Conservation (phyloP, 2,888 invertebrate genomes). For the Idaea biselata region DNA sequence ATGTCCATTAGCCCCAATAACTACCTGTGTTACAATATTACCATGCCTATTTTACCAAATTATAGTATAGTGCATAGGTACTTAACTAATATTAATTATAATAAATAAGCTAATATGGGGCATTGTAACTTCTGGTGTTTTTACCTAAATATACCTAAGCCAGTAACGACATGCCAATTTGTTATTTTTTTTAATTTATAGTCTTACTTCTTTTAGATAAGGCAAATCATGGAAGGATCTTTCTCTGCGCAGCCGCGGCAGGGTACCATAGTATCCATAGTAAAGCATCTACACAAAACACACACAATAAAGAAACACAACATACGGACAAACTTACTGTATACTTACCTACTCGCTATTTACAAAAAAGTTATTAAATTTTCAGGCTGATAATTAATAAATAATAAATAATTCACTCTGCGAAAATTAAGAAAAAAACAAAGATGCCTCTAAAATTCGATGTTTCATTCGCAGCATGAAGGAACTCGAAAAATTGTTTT, state of each 20-base stretch:
- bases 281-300: slow-evolving; percentile 84
- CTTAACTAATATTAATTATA: slow-evolving; percentile 6
- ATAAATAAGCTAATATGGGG: slow-evolving; percentile 10
- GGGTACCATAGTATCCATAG: slow-evolving; percentile 85
- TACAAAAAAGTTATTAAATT: neutral
- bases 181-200: slow-evolving; percentile 24
- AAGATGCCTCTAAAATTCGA: too few species aligned
- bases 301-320: slow-evolving; percentile 40
- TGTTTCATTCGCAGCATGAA: too few species aligned
- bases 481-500: too few species aligned
- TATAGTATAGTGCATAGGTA: too few species aligned
- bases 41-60: too few species aligned
- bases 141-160: slow-evolving; percentile 22
- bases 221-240: slow-evolving; percentile 90
- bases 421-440: too few species aligned
- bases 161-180: slow-evolving; percentile 53
- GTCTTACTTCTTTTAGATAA: slow-evolving; percentile 88
- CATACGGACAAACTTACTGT: slow-evolving; percentile 14
- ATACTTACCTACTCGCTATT: slow-evolving; percentile 3
- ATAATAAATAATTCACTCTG: too few species aligned
- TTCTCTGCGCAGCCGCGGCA: slow-evolving; percentile 88
- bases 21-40: too few species aligned
- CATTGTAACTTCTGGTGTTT: slow-evolving; percentile 13
- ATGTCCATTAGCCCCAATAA: too few species aligned
- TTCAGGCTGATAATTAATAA: too few species aligned